Conservation (phyloP, 2,888 invertebrate species). For the Campoletis raptor region DNA sequence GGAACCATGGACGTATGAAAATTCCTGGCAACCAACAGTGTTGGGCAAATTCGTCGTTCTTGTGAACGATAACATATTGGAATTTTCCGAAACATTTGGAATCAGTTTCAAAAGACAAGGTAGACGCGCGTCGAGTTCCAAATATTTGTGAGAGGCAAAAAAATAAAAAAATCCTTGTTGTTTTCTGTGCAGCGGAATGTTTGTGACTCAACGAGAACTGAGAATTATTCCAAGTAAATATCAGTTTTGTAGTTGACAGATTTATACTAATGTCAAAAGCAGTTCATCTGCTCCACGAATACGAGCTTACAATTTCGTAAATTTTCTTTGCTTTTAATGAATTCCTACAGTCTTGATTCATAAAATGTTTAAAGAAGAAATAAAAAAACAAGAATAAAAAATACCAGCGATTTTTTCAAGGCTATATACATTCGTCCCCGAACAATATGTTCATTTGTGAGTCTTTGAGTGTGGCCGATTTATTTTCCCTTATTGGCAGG, state of each 20-base stretch:
- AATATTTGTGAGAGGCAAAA: neutral
- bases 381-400: constrained; percentile 14
- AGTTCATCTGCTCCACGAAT: constrained; percentile 19
- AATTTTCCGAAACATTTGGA: neutral
- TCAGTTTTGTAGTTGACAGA: neutral
- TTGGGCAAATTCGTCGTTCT: neutral
- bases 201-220: neutral
- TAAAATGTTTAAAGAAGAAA: neutral
- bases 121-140: neutral
- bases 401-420: constrained; percentile 9
- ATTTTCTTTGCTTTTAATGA: constrained; percentile 8
- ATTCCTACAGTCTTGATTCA: neutral
- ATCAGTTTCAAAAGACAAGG: neutral
- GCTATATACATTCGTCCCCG: constrained; percentile 33
- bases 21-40: neutral
- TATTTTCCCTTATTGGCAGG: constrained; percentile 82
- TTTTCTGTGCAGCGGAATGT: neutral
- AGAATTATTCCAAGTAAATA: neutral
- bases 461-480: constrained; percentile 75
- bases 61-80: neutral
- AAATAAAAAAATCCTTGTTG: neutral
- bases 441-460: constrained; percentile 73
- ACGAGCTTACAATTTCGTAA: constrained; percentile 1
- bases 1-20: constrained; percentile 1
- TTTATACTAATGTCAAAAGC: neutral